Evolutionary conservation across 2,797 vertebrate species (phyloP).

Genomic region (Characodon lateralis): DNA sequence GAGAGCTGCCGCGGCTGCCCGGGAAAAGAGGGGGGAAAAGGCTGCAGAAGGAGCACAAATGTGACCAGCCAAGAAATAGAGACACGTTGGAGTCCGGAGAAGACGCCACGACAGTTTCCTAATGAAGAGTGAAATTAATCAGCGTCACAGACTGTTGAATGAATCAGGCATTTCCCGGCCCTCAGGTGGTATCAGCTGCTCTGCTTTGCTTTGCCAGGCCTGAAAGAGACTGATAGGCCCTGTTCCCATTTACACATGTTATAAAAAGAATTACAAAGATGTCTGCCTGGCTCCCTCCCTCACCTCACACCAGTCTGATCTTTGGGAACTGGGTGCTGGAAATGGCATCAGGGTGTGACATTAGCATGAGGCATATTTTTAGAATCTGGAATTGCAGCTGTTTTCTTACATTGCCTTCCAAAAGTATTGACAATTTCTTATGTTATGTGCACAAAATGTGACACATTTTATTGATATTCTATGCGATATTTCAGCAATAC

Average conservation of each 20-base stretch:
- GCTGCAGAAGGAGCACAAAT: slow-evolving; percentile 34
- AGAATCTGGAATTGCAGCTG: slow-evolving; percentile 55
- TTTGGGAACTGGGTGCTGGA: slow-evolving; percentile 70
- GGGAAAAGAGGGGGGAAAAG: slow-evolving; percentile 42
- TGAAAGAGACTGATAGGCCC: slow-evolving; percentile 80
- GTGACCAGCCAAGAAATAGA: slow-evolving; percentile 41
- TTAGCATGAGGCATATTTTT: slow-evolving; percentile 81
- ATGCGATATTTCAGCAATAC: background rate
- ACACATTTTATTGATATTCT: background rate
- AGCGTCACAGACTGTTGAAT: slow-evolving; percentile 81
- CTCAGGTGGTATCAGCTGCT: slow-evolving; percentile 81
- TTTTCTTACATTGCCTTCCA: background rate
- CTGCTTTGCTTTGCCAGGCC: slow-evolving; percentile 64
- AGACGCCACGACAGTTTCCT: slow-evolving; percentile 81
- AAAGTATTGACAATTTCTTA: background rate
- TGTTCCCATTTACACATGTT: slow-evolving; percentile 80
- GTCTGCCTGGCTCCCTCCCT: slow-evolving; percentile 63
- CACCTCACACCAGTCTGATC: slow-evolving; percentile 64
- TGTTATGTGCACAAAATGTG: background rate
- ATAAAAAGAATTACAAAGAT: slow-evolving; percentile 82
- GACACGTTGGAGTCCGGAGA: slow-evolving; percentile 68
- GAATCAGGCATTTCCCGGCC: slow-evolving; percentile 80
- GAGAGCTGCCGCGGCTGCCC: slow-evolving; percentile 52
- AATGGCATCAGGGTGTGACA: slow-evolving; percentile 69
- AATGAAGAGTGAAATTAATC: slow-evolving; percentile 87